Conservation (phyloP, 1,140 invertebrate species). For the Saxidomus purpurata region DNA sequence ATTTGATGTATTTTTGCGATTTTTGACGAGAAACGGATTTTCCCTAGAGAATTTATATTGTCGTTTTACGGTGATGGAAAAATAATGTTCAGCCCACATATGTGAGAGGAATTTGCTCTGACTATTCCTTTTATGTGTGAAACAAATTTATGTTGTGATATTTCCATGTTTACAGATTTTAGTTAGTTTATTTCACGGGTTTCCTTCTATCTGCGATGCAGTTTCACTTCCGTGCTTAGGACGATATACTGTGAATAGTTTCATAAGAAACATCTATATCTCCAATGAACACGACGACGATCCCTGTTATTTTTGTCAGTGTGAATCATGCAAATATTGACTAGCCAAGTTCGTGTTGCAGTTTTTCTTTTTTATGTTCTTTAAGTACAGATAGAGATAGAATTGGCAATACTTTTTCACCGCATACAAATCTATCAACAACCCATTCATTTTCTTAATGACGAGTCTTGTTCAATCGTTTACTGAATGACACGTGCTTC, state of each 20-base stretch:
- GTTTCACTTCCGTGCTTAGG: too few species aligned
- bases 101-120: conserved; percentile 4
- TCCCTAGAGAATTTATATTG: conserved; percentile 67
- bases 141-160: neutral
- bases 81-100: conserved; percentile 45
- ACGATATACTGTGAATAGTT: too few species aligned
- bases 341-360: too few species aligned
- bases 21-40: conserved; percentile 63
- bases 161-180: neutral
- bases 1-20: conserved; percentile 67
- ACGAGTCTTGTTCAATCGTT: neutral
- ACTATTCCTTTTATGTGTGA: conserved; percentile 34
- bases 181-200: neutral
- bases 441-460: neutral
- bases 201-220: neutral
- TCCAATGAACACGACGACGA: too few species aligned
- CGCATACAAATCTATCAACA: neutral
- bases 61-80: conserved; percentile 60
- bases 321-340: too few species aligned
- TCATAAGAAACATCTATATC: too few species aligned
- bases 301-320: too few species aligned
- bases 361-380: too few species aligned
- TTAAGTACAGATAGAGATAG: too few species aligned
- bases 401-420: conserved; percentile 4
- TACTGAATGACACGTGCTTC: neutral